These are phyloP conservation scores for Hyla sarda DNA, from an alignment of 2,113 vertebrate genomes.

Conservation along the genomic window DNA sequence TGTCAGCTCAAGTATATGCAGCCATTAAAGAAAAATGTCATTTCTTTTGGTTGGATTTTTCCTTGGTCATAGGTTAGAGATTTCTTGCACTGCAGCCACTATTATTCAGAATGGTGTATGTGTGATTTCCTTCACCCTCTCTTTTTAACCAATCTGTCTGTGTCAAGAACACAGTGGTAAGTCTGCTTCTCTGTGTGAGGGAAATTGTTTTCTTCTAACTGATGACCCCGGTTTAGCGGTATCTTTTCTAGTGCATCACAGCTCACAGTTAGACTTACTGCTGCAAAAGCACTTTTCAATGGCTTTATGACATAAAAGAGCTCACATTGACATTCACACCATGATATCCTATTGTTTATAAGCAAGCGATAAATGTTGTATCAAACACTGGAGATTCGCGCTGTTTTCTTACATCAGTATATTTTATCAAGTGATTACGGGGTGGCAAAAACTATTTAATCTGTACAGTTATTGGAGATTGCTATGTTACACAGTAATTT, in stretches of 20 bases:
- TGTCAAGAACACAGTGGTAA: slow-evolving; percentile 76
- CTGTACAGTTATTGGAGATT: not conserved
- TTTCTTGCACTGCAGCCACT: slow-evolving; percentile 62
- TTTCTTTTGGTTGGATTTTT: slow-evolving; percentile 62
- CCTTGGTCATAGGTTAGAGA: slow-evolving; percentile 63
- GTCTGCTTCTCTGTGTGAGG: slow-evolving; percentile 75
- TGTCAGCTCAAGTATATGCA: slow-evolving; percentile 60
- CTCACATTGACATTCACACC: slow-evolving; percentile 76
- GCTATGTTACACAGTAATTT: not conserved
- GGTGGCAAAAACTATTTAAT: not conserved
- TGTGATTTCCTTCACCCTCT: not conserved
- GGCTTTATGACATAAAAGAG: slow-evolving; percentile 78
- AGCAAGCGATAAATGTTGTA: slow-evolving; percentile 77
- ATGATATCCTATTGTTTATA: slow-evolving; percentile 76
- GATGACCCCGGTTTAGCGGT: slow-evolving; percentile 79
- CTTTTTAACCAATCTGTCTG: slow-evolving; percentile 70
- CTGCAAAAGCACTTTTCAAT: slow-evolving; percentile 76
- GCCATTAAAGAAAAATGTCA: slow-evolving; percentile 56
- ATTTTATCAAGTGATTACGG: not conserved
- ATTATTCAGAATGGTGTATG: slow-evolving; percentile 66
- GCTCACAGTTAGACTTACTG: slow-evolving; percentile 76
- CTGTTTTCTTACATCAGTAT: slow-evolving; percentile 53
- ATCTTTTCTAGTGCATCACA: slow-evolving; percentile 78
- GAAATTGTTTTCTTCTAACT: slow-evolving; percentile 83
- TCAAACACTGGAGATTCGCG: slow-evolving; percentile 66